Percentiles rank a stretch among this genome's conserved stretches.
phyloP scores from a whole-genome alignment of 2,797 vertebrate genomes.

The Scolopax bukidnonensis region DNA sequence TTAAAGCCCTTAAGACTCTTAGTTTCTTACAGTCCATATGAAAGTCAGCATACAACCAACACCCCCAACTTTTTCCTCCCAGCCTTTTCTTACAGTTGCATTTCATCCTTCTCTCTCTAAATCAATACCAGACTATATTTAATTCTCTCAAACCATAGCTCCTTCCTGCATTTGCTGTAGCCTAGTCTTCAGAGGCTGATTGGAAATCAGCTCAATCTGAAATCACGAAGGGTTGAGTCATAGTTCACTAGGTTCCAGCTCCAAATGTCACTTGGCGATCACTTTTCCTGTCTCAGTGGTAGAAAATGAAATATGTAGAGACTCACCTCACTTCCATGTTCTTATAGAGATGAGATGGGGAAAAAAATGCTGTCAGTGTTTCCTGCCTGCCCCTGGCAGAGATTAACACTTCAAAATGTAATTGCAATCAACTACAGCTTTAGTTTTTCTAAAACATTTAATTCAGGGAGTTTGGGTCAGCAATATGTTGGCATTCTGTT shows the following conservation, averaged over 20 bases:
- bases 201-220: slow-evolving; percentile 50
- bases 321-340: neutral
- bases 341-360: neutral
- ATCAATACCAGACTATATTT: slow-evolving; percentile 50
- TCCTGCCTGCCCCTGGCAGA: neutral
- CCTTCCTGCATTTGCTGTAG: slow-evolving; percentile 18
- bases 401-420: neutral
- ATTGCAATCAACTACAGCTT: neutral
- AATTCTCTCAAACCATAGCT: slow-evolving; percentile 37
- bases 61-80: neutral
- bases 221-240: slow-evolving; percentile 44
- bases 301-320: slow-evolving; percentile 38
- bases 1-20: neutral
- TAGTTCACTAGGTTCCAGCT: slow-evolving; percentile 45
- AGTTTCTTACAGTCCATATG: neutral
- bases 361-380: neutral
- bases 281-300: neutral
- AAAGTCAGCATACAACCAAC: neutral
- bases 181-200: slow-evolving; percentile 19
- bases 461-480: neutral
- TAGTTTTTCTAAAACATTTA: neutral
- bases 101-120: slow-evolving; percentile 35
- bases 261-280: neutral
- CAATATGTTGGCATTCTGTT: neutral
- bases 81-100: neutral